A percentile compares a stretch with the other conserved stretches of the same genome.
Conservation (phyloP, 2,888 invertebrate genomes). For the Boloria euphrosyne region DNA sequence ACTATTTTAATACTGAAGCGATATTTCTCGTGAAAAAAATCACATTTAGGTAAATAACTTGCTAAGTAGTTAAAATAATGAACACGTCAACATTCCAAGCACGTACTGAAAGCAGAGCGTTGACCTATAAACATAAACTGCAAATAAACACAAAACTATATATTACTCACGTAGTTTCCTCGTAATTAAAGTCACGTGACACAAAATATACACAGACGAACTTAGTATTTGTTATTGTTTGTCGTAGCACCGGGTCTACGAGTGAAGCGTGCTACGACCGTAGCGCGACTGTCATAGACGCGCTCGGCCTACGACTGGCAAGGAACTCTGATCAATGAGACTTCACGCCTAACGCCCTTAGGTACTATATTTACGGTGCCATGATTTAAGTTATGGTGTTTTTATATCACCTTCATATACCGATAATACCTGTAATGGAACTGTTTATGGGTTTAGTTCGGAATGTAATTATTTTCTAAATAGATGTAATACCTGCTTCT, state of each 20-base stretch:
- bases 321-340: constrained; percentile 54
- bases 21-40: neutral
- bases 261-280: constrained; percentile 64
- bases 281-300: constrained; percentile 59
- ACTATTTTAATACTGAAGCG: too few species aligned
- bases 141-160: constrained; percentile 1
- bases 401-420: constrained; percentile 25
- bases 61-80: constrained; percentile 24
- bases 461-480: neutral
- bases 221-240: constrained; percentile 39
- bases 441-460: neutral
- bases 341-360: constrained; percentile 43
- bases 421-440: neutral
- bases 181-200: constrained; percentile 32
- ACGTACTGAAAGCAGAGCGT: constrained; percentile 17
- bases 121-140: constrained; percentile 11
- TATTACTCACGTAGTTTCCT: constrained; percentile 28
- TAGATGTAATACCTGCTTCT: neutral
- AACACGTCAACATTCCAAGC: constrained; percentile 20
- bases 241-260: constrained; percentile 52
- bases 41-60: constrained; percentile 7
- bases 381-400: constrained; percentile 41
- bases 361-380: constrained; percentile 42
- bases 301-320: constrained; percentile 47
- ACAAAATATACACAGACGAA: constrained; percentile 35